phyloP scores from a whole-genome alignment of 2,797 vertebrate species.

The Cirrhinus molitorella region DNA sequence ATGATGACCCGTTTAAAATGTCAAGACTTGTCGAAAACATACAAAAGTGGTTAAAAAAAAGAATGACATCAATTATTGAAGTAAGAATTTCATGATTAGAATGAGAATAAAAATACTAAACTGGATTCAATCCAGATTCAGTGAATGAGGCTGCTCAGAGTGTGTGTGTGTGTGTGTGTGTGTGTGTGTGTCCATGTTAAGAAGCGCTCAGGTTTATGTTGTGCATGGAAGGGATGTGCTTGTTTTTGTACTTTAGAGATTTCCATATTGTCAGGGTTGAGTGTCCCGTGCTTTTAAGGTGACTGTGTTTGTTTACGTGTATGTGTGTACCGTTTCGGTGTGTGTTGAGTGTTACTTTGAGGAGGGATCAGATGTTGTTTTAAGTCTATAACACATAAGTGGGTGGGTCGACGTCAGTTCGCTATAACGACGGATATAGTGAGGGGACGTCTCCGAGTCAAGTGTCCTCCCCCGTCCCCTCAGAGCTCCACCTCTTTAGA shows the following conservation, averaged over 20 bases:
- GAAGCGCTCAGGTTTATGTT: constrained; percentile 23
- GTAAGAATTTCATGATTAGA: constrained; percentile 77
- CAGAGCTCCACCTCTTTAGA: constrained; percentile 90
- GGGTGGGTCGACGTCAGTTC: constrained; percentile 52
- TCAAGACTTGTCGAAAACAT: constrained; percentile 45
- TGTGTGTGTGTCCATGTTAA: constrained; percentile 33
- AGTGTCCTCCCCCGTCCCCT: constrained; percentile 61
- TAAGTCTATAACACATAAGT: constrained; percentile 48
- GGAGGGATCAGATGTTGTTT: constrained; percentile 36
- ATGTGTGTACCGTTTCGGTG: constrained; percentile 49
- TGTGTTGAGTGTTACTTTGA: constrained; percentile 34
- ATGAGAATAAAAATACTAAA: constrained; percentile 77
- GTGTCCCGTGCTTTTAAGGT: constrained; percentile 38
- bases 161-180: constrained; percentile 49
- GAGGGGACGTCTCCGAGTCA: constrained; percentile 16
- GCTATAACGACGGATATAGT: constrained; percentile 14
- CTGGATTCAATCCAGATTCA: constrained; percentile 76
- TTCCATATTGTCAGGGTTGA: constrained; percentile 8
- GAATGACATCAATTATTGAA: constrained; percentile 74
- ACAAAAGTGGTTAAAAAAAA: constrained; percentile 66
- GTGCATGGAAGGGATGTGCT: constrained; percentile 37
- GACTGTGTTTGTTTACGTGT: constrained; percentile 34
- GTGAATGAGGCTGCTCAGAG: constrained; percentile 71
- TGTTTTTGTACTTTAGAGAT: constrained; percentile 42
- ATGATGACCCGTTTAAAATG: constrained; percentile 44